A percentile compares a stretch with the other conserved stretches of the same genome.
Conservation (phyloP, 2,113 vertebrate genomes). For the Axis porcinus region DNA sequence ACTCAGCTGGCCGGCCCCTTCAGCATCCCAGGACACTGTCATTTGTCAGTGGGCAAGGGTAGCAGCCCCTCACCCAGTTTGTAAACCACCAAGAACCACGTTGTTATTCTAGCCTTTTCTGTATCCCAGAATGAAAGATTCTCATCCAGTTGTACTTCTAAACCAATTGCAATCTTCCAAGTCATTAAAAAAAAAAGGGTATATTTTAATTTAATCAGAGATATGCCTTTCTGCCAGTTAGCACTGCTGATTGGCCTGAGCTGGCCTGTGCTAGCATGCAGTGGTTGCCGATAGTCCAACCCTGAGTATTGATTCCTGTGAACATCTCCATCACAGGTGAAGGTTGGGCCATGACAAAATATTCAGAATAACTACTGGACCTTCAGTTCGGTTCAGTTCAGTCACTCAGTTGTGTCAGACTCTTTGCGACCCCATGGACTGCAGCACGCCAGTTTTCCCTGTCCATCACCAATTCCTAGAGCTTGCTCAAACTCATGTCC, state of each 20-base stretch:
- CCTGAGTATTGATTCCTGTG: not conserved
- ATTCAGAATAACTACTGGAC: not conserved
- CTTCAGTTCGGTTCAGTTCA: not conserved
- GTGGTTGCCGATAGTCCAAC: rapidly evolving
- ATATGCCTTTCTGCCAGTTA: not conserved
- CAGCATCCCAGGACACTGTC: not conserved
- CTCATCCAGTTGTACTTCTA: not conserved
- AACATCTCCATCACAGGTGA: not conserved
- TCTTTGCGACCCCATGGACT: not conserved
- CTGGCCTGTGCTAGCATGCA: not conserved
- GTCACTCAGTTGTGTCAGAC: not conserved
- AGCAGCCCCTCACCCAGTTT: not conserved
- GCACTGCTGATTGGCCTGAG: not conserved
- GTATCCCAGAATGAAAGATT: not conserved
- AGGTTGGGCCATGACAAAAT: not conserved
- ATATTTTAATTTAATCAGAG: not conserved
- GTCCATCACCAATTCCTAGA: not conserved
- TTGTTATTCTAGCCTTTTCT: not conserved
- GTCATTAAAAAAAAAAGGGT: not conserved
- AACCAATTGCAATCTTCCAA: not conserved
- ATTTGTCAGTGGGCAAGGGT: not conserved
- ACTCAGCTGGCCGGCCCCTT: not conserved
- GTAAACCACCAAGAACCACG: not conserved
- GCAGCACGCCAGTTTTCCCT: not conserved
- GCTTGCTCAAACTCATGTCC: not conserved